These are phyloP conservation scores for Pteropus rufus DNA, from an alignment of 2,797 vertebrate genomes.

Conservation along the genomic window DNA sequence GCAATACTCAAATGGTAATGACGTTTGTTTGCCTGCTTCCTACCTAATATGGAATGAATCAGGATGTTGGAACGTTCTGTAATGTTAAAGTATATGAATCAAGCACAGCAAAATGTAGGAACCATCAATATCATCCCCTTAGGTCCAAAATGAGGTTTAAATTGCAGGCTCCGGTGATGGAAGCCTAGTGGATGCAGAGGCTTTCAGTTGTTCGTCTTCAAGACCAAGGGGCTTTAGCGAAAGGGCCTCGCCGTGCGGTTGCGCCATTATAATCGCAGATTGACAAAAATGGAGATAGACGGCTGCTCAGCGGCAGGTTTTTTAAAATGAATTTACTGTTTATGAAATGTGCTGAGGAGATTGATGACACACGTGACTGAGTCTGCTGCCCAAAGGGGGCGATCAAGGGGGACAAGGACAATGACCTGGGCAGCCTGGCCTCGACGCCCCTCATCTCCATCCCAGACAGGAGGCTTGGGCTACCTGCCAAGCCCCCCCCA, in stretches of 20 bases:
- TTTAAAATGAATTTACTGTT: conserved; percentile 71
- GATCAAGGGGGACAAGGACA: conserved; percentile 26
- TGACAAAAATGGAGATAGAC: conserved; percentile 76
- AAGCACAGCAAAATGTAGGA: conserved; percentile 51
- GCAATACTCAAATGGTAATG: neutral
- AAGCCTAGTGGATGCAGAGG: neutral
- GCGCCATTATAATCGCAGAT: conserved; percentile 33
- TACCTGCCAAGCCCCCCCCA: neutral
- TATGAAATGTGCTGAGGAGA: conserved; percentile 63
- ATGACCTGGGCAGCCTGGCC: neutral
- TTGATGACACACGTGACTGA: conserved; percentile 62
- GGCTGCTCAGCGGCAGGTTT: conserved; percentile 73
- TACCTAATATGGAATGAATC: conserved; percentile 43
- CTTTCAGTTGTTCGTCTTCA: conserved; percentile 30
- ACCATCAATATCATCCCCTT: conserved; percentile 55
- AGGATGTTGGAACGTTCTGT: conserved; percentile 9
- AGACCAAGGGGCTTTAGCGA: conserved; percentile 55
- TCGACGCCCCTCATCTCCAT: neutral
- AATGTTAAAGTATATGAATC: conserved; percentile 58
- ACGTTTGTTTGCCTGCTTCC: neutral
- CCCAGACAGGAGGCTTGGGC: neutral
- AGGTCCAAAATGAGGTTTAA: conserved; percentile 51
- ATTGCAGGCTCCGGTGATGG: conserved; percentile 40
- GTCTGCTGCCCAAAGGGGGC: neutral
- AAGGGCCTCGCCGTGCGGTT: neutral